A percentile compares a stretch with the other conserved stretches of the same genome.
phyloP scores from a whole-genome alignment of 1,140 invertebrate species.

The Aporrectodea caliginosa region DNA sequence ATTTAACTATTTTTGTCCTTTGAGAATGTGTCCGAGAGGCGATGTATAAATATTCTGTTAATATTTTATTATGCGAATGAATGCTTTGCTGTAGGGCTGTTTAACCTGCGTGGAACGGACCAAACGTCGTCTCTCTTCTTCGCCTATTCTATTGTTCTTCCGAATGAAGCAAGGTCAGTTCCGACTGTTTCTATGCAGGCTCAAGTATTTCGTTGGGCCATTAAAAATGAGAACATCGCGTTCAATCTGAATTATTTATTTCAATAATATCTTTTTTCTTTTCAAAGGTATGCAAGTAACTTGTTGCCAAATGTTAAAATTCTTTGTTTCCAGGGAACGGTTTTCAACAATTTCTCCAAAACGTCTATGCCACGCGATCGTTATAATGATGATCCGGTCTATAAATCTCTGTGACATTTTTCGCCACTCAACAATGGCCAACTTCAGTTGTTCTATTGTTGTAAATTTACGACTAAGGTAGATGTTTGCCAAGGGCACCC shows the following conservation, averaged over 20 bases:
- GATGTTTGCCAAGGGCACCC: too few species aligned
- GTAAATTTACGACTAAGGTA: too few species aligned
- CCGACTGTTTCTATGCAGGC: background rate
- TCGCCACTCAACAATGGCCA: too few species aligned
- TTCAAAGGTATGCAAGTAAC: too few species aligned
- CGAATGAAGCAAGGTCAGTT: background rate
- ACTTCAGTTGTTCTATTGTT: too few species aligned
- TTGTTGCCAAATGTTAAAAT: background rate
- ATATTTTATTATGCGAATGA: background rate
- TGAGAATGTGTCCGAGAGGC: background rate
- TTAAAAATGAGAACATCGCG: background rate
- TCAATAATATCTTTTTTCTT: background rate
- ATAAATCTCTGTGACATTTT: too few species aligned
- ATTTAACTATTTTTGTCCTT: background rate
- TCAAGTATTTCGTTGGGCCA: background rate
- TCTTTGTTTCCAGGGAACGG: background rate
- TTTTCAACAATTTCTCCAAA: too few species aligned
- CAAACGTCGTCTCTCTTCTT: background rate
- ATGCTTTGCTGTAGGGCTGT: background rate
- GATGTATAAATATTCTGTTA: too few species aligned
- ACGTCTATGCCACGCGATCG: too few species aligned
- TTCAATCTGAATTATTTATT: background rate
- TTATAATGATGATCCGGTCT: too few species aligned
- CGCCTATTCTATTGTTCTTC: background rate
- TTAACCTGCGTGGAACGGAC: background rate